Evolutionary conservation across 2,113 vertebrate genomes (phyloP), one percentile per base, ranked within the genome.

Genomic region (Tragelaphus imberbis): DNA sequence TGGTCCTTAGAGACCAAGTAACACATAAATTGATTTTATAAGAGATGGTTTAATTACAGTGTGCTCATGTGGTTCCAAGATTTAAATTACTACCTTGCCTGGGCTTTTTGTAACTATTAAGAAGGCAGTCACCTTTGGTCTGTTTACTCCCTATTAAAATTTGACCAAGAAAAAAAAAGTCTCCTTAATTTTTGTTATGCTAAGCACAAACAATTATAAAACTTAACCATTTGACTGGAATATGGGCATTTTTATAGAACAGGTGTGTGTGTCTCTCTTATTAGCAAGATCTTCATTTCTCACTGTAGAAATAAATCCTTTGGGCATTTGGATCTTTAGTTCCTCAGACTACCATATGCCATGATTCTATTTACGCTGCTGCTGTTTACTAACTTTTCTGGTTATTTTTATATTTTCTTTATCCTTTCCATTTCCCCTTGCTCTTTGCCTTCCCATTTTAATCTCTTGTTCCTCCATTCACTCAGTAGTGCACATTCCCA

Each of bases 81-180:
- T 95, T 95, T 95, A 88, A 94, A 71, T 63, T 44, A 88, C 51
- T 8, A 49, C n/a, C 23, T 91, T 95, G 86, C 68, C 71, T 77
- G 59, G 51, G 84, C 27, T 87, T 82, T 97, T 59, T 94, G 51
- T 88, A 84, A 33, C n/a, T 92, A 55, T 59, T 95, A 89, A 85
- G 5, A 89, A 89, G 47, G 21, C 63, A 55, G 12, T 93, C 44
- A 86, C 84, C 23, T 96, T 51, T 86, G 21, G 68, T 51, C 16
- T 96, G 2, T 84, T 94, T 95, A 90, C 96, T 94, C 58, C 11
- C n/a, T 81, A 13, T 36, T 96, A 23, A 96, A 97, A 93, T 4
- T 87, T 80, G n/a, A 85, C 88, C 56, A 95, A 5, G 75, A 53
- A 23, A 40, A 95, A 95, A 65, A 79, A 89, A 21, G 94, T 97